Conservation (phyloP, 2,797 vertebrate species). For the Smutsia temminckii region DNA sequence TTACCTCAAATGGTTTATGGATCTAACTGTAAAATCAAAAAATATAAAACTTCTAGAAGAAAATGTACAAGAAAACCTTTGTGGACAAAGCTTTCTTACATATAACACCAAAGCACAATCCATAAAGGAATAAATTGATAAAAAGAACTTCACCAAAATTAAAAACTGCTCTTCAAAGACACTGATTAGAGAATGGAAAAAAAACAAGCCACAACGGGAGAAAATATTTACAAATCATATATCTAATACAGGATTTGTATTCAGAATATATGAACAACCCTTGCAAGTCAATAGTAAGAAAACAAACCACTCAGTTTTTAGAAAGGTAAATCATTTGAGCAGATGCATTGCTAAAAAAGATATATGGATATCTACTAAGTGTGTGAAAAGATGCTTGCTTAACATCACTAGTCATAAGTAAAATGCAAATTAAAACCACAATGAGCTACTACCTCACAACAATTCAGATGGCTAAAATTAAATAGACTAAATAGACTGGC, state of each 20-base stretch:
- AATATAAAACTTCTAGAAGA: not conserved
- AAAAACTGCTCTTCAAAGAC: not conserved
- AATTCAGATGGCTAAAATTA: not conserved
- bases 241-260: not conserved
- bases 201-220: not conserved
- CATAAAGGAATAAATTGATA: not conserved
- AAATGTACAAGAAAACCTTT: not conserved
- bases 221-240: not conserved
- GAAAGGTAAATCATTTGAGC: not conserved
- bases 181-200: not conserved
- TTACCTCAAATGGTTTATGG: not conserved
- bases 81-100: not conserved
- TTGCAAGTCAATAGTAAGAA: not conserved
- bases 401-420: not conserved
- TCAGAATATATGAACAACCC: not conserved
- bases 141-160: not conserved
- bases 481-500: not conserved
- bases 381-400: not conserved
- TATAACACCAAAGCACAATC: not conserved
- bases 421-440: not conserved
- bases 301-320: not conserved
- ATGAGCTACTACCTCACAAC: not conserved
- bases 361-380: not conserved
- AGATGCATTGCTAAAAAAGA: not conserved
- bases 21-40: not conserved